Evolutionary conservation across 2,888 invertebrate genomes (phyloP).

Genomic region (Hipparchia sbordonii): DNA sequence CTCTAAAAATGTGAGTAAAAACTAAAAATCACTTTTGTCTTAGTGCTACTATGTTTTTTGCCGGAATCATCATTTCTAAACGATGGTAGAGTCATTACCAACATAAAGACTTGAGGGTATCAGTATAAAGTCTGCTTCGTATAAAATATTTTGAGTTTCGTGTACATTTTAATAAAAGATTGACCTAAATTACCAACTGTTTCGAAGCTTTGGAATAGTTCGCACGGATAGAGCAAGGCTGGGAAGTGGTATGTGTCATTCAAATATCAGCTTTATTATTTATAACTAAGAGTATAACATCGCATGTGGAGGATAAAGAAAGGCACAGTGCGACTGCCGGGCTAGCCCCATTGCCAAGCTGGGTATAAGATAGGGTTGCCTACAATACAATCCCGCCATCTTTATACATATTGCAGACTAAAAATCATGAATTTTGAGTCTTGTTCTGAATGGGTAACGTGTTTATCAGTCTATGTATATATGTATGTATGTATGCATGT

Average conservation of each 20-base stretch:
- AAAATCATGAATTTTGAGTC: not conserved
- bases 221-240: constrained; percentile 27
- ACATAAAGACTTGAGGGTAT: too few species aligned
- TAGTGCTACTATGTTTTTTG: too few species aligned
- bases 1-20: too few species aligned
- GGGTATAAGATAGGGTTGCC: constrained; percentile 1
- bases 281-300: constrained; percentile 4
- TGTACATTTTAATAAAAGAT: constrained; percentile 19
- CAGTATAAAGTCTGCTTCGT: not conserved
- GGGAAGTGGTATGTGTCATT: constrained; percentile 9
- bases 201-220: constrained; percentile 23
- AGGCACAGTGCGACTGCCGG: constrained; percentile 24
- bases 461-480: too few species aligned
- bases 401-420: not conserved
- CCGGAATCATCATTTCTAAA: too few species aligned
- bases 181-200: constrained; percentile 12
- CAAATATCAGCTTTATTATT: not conserved
- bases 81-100: too few species aligned
- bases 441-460: too few species aligned
- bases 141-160: constrained; percentile 8
- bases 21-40: too few species aligned
- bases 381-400: too few species aligned
- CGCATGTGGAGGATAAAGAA: constrained; percentile 29
- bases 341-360: constrained; percentile 28
- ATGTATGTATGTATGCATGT: too few species aligned